Evolutionary conservation across 1,140 invertebrate species (phyloP).

Genomic region (Drosophila ogumai): DNA sequence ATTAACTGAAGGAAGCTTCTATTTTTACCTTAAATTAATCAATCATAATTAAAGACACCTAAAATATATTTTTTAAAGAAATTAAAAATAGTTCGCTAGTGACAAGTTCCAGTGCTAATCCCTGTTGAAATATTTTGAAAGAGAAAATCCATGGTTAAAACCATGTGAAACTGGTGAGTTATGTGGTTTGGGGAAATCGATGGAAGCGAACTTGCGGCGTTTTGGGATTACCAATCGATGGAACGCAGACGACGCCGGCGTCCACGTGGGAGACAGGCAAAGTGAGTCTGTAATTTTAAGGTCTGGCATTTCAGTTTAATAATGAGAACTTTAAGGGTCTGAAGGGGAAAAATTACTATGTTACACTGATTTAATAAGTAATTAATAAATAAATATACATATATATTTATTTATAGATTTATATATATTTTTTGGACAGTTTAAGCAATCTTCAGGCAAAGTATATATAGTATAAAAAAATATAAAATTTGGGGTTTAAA

Average conservation of each 20-base stretch:
- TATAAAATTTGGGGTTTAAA: too few species aligned
- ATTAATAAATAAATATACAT: too few species aligned
- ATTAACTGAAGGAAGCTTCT: too few species aligned
- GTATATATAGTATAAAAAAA: too few species aligned
- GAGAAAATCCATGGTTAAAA: constrained; percentile 8
- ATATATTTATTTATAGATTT: too few species aligned
- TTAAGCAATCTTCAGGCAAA: too few species aligned
- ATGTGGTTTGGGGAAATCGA: constrained; percentile 18
- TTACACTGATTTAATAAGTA: background rate
- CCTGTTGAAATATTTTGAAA: background rate
- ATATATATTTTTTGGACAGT: too few species aligned
- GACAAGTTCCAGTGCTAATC: background rate
- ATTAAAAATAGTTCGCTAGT: background rate
- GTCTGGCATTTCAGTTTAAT: background rate
- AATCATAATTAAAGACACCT: too few species aligned
- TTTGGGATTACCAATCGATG: constrained; percentile 45
- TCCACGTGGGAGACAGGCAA: background rate
- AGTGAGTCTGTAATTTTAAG: background rate
- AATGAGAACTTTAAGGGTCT: background rate
- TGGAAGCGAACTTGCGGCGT: constrained; percentile 35
- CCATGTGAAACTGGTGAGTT: background rate
- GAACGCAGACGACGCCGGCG: constrained; percentile 21
- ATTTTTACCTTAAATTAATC: background rate
- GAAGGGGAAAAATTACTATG: background rate
- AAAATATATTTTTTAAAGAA: background rate